Percentiles rank a stretch among this genome's conserved stretches.
These are phyloP conservation scores for Oreohelix idahoensis DNA, from an alignment of 1,140 invertebrate genomes.

Conservation along the genomic window DNA sequence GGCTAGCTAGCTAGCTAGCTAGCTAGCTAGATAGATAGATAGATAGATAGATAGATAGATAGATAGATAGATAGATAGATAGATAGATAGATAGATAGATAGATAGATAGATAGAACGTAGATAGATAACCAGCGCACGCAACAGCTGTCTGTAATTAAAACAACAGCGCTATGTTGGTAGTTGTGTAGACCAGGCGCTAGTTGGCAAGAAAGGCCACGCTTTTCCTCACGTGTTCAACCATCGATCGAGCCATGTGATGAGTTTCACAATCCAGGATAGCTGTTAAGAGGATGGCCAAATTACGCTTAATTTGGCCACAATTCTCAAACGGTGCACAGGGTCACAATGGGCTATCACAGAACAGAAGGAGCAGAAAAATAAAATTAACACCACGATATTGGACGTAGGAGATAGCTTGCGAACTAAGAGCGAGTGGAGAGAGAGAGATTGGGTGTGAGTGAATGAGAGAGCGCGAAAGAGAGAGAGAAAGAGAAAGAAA, in stretches of 20 bases:
- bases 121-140: no score
- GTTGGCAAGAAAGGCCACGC: not conserved
- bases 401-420: no score
- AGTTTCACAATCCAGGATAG: not conserved
- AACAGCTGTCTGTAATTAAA: not conserved
- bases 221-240: not conserved
- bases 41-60: no score
- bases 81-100: no score
- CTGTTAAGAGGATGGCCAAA: conserved; percentile 16
- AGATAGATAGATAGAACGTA: no score
- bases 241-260: not conserved
- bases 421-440: not conserved
- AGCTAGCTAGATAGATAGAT: no score
- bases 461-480: not conserved
- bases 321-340: not conserved
- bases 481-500: not conserved
- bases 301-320: conserved; percentile 12
- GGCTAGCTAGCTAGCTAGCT: no score
- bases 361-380: not conserved
- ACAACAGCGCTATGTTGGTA: not conserved
- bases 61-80: no score
- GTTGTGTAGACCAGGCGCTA: not conserved
- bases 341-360: not conserved
- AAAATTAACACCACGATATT: not conserved
- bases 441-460: not conserved